Percentiles rank a stretch among this genome's conserved stretches.
Conservation (phyloP, 2,888 invertebrate genomes). For the Polyploca ridens region DNA sequence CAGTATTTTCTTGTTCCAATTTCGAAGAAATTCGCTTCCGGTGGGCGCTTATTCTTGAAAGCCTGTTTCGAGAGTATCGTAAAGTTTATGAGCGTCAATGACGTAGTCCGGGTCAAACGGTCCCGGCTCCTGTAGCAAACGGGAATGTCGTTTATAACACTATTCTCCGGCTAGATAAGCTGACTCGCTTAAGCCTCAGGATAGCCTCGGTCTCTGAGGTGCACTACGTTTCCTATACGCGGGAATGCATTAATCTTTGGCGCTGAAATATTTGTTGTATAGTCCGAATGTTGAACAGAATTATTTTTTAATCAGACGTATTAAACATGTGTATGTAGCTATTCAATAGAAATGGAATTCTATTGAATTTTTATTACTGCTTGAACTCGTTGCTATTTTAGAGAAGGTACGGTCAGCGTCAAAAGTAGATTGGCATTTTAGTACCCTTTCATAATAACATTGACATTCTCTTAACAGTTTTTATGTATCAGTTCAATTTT, state of each 20-base stretch:
- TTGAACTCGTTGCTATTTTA: too few species aligned
- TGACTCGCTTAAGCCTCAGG: slow-evolving; percentile 33
- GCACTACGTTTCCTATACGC: slow-evolving; percentile 27
- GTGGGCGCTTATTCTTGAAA: slow-evolving; percentile 46
- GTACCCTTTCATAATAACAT: too few species aligned
- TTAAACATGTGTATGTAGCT: too few species aligned
- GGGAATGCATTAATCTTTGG: slow-evolving; percentile 11
- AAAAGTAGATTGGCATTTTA: too few species aligned
- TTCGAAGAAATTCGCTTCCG: slow-evolving; percentile 33
- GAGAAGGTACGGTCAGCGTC: too few species aligned
- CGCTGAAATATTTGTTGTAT: not conserved
- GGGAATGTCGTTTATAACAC: slow-evolving; percentile 56
- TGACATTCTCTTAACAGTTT: too few species aligned
- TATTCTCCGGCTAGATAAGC: slow-evolving; percentile 45
- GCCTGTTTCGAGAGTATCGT: slow-evolving; percentile 49
- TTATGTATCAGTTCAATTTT: too few species aligned
- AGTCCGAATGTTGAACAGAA: not conserved
- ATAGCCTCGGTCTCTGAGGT: slow-evolving; percentile 26
- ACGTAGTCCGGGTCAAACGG: slow-evolving; percentile 52
- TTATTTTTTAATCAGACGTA: not conserved
- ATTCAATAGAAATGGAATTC: too few species aligned
- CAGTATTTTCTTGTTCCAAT: slow-evolving; percentile 38
- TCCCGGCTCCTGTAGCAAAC: slow-evolving; percentile 37
- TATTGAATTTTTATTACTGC: too few species aligned
- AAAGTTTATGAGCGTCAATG: slow-evolving; percentile 60